A percentile compares a stretch with the other conserved stretches of the same genome.
phyloP scores from a whole-genome alignment of 1,140 invertebrate species.

The Drosophila arizonae region DNA sequence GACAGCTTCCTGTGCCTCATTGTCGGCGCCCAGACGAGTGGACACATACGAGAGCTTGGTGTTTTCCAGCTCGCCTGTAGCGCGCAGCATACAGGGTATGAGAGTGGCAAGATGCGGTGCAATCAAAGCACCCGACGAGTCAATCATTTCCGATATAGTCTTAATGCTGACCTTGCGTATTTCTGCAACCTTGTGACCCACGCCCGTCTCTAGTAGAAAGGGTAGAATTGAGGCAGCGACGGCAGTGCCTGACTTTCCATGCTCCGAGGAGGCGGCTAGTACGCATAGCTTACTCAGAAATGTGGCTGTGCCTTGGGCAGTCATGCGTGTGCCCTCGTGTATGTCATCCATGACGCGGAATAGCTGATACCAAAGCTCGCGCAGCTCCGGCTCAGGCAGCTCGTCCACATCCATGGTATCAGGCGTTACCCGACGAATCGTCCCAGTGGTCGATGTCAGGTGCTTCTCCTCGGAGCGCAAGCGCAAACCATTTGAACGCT shows the following conservation, averaged over 20 bases:
- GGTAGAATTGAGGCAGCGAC: slow-evolving; percentile 91
- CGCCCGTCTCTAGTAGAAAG: slow-evolving; percentile 90
- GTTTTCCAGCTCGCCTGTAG: slow-evolving; percentile 93
- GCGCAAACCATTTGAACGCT: slow-evolving; percentile 83
- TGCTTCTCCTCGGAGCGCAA: slow-evolving; percentile 65
- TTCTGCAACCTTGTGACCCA: slow-evolving; percentile 90
- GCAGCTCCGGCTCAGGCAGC: slow-evolving; percentile 84
- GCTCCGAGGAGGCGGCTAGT: slow-evolving; percentile 88
- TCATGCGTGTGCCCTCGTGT: slow-evolving; percentile 92
- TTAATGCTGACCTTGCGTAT: slow-evolving; percentile 92
- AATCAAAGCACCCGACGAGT: slow-evolving; percentile 89
- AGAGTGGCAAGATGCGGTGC: slow-evolving; percentile 91
- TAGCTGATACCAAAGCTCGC: slow-evolving; percentile 91
- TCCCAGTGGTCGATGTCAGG: background rate
- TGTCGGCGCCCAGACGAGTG: slow-evolving; percentile 87
- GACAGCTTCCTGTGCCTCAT: slow-evolving; percentile 87
- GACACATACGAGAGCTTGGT: slow-evolving; percentile 91
- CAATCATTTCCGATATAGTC: slow-evolving; percentile 92
- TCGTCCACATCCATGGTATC: slow-evolving; percentile 65
- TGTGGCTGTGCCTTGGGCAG: slow-evolving; percentile 90
- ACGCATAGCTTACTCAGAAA: slow-evolving; percentile 92
- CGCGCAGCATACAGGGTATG: slow-evolving; percentile 92
- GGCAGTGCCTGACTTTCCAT: slow-evolving; percentile 91
- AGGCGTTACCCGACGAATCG: slow-evolving; percentile 8
- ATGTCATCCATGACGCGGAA: slow-evolving; percentile 97